Conservation (phyloP, 2,888 invertebrate genomes). For the Ceraclea dissimilis region DNA sequence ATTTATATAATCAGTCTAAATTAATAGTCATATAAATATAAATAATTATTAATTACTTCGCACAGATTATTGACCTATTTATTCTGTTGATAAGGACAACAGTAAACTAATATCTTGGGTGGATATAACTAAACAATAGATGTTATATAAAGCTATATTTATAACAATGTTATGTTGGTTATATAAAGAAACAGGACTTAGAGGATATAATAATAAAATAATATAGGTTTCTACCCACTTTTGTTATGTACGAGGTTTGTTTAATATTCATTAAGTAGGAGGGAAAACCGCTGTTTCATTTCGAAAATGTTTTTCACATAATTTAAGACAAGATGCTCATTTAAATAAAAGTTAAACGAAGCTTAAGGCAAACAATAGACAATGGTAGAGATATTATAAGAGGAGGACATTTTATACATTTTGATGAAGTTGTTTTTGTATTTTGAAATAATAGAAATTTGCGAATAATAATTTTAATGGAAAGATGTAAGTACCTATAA, state of each 20-base stretch:
- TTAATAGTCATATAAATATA: too few relatives aligned
- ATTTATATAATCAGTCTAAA: too few relatives aligned
- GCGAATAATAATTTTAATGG: background rate
- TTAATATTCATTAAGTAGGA: background rate
- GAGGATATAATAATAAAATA: too few relatives aligned
- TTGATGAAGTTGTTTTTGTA: background rate
- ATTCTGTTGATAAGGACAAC: too few relatives aligned
- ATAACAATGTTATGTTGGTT: too few relatives aligned
- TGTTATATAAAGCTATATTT: too few relatives aligned
- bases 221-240: too few relatives aligned
- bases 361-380: background rate
- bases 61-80: too few relatives aligned
- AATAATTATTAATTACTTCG: too few relatives aligned
- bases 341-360: background rate
- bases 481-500: background rate
- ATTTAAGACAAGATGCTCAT: slow-evolving; percentile 2
- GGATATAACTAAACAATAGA: too few relatives aligned
- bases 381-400: background rate
- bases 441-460: background rate
- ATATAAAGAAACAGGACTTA: background rate
- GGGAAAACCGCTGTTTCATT: background rate
- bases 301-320: background rate
- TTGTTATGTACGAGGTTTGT: background rate
- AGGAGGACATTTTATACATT: background rate
- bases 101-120: too few relatives aligned